Evolutionary conservation across 2,113 vertebrate species (phyloP), one percentile per base, ranked within the genome.

Genomic region (Platichthys flesus): DNA sequence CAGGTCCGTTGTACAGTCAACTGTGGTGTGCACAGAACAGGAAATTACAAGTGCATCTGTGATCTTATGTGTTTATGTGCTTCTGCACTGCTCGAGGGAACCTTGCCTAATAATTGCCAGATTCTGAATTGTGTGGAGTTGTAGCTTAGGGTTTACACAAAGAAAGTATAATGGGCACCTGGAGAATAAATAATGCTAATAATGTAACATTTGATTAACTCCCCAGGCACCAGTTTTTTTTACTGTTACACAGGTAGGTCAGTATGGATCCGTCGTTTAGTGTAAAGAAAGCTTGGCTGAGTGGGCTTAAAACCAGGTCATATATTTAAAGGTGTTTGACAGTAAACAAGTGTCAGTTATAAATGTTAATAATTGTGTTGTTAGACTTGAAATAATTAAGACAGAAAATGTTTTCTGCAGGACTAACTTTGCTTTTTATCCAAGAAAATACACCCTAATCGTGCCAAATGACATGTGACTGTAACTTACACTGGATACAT

Each of bases 1-100:
- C 28, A 40, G 31, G 20, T 61, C 18, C 20, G 35, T 7, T 31
- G 31, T 31, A 31, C 59, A 61, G 31, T 61, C 31, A 37, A 37
- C 16, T 13, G 23, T 57, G 26, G 4, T 73, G 60, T 66, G 60
- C 57, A 63, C 74, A 67, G 28, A 37, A 59, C 62, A 45, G 14
- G 55, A 18, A 51, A 74, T 55, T 31, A 59, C 66, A 56, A 47
- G 54, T 66, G 51, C 23, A 57, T 74, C 2, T n/a, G 20, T 54
- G 20, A n/a, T 54, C 13, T 21, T 54, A 15, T 54, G 20, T 54
- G 51, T 54, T 14, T 54, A 15, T 54, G 51, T 54, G 51, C 51
- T 21, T 54, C 51, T n/a, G 20, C 51, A 2, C 51, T n/a, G 51
- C 51, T 20, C 1, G 20, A 21, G 51, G 51, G 51, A 54, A 54